Evolutionary conservation across 1,140 invertebrate species (phyloP).

Genomic region (Drosophila obscura): DNA sequence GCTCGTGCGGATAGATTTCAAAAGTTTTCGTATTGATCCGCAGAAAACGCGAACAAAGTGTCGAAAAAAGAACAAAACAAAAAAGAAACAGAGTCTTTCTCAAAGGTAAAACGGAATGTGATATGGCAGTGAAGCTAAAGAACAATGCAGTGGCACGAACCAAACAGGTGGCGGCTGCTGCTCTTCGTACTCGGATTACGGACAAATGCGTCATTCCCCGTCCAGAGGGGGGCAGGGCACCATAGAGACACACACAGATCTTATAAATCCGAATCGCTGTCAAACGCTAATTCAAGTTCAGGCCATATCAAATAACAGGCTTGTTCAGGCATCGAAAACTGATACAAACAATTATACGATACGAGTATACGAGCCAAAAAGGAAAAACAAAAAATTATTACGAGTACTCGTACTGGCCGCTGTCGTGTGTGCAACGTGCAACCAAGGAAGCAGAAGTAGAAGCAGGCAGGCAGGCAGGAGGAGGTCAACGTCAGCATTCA

Average conservation of each 20-base stretch:
- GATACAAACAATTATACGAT: conserved; percentile 64
- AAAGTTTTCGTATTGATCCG: conserved; percentile 60
- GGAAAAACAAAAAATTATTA: conserved; percentile 51
- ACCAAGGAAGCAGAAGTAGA: conserved; percentile 63
- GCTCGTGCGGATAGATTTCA: conserved; percentile 62
- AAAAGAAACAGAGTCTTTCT: conserved; percentile 7
- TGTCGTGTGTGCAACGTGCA: conserved; percentile 57
- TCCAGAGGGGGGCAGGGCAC: conserved; percentile 13
- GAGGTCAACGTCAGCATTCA: conserved; percentile 72
- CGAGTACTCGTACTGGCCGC: conserved; percentile 55
- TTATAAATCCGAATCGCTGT: conserved; percentile 76
- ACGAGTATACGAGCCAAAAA: conserved; percentile 61
- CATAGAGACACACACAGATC: conserved; percentile 43
- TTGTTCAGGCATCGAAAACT: conserved; percentile 41
- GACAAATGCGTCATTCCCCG: conserved; percentile 43
- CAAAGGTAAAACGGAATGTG: conserved; percentile 28
- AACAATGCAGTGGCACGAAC: conserved; percentile 14
- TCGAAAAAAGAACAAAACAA: conserved; percentile 12
- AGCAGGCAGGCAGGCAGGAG: conserved; percentile 40
- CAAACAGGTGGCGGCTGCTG: neutral
- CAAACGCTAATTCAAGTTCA: conserved; percentile 82
- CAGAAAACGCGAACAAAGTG: conserved; percentile 59
- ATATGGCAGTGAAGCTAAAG: conserved; percentile 11
- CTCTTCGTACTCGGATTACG: conserved; percentile 38
- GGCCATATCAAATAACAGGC: conserved; percentile 79